These are phyloP conservation scores for Saccostrea cuccullata DNA, from an alignment of 1,140 invertebrate species.

Conservation along the genomic window DNA sequence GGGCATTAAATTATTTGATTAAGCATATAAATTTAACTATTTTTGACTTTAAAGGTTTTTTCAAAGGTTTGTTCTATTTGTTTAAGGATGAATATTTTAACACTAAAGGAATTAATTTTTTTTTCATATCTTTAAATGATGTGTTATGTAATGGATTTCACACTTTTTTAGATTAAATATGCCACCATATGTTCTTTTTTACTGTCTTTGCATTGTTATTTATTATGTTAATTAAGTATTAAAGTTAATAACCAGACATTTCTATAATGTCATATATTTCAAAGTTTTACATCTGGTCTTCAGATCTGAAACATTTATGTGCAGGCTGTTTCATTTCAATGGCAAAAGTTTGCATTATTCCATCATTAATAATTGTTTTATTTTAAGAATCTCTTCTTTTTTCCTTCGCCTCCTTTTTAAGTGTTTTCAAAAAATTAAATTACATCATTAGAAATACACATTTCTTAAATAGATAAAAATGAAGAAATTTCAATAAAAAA, in stretches of 20 bases:
- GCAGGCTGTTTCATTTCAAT: not conserved
- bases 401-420: no score
- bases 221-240: constrained; percentile 12
- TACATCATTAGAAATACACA: no score
- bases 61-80: not conserved
- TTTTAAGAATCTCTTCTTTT: no score
- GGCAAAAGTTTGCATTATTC: not conserved
- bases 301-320: not conserved
- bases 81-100: constrained; percentile 6
- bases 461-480: no score
- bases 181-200: not conserved
- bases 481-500: no score
- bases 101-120: not conserved
- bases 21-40: not conserved
- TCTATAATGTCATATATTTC: not conserved
- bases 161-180: not conserved
- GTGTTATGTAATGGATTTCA: not conserved
- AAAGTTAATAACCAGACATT: not conserved
- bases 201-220: not conserved
- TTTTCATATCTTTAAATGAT: not conserved
- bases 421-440: no score
- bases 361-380: not conserved
- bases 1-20: not conserved
- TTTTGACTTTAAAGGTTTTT: not conserved
- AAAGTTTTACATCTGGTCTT: not conserved